Conservation (phyloP, 2,888 invertebrate genomes). For the Isoperla grammatica region DNA sequence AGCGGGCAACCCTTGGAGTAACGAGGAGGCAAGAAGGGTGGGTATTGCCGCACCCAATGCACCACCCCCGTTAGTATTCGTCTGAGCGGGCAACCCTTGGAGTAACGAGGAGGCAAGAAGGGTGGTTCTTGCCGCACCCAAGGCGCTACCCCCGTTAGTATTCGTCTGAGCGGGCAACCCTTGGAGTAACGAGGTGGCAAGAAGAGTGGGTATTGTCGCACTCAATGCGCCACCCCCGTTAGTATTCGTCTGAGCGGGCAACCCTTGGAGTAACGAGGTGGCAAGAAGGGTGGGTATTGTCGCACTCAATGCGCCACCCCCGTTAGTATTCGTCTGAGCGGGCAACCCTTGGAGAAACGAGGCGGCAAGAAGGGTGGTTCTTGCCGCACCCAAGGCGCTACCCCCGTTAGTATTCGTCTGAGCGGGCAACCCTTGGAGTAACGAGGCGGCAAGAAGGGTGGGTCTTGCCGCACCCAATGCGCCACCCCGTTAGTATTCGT, state of each 20-base stretch:
- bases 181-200: slow-evolving; percentile 17
- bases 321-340: slow-evolving; percentile 22
- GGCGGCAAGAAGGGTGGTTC: slow-evolving; percentile 3
- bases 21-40: slow-evolving; percentile 11
- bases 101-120: slow-evolving; percentile 16
- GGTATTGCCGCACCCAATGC: slow-evolving; percentile 20
- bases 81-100: not conserved
- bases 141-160: slow-evolving; percentile 24
- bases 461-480: slow-evolving; percentile 20
- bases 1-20: not conserved
- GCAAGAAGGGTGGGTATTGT: not conserved
- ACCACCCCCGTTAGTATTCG: slow-evolving; percentile 25
- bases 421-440: not conserved
- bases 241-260: slow-evolving; percentile 18
- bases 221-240: slow-evolving; percentile 24
- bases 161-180: slow-evolving; percentile 10
- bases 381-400: slow-evolving; percentile 23
- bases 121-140: slow-evolving; percentile 17
- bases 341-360: slow-evolving; percentile 9
- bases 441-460: slow-evolving; percentile 12
- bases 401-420: slow-evolving; percentile 25
- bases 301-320: slow-evolving; percentile 24
- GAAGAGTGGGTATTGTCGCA: slow-evolving; percentile 10
- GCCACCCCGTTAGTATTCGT: slow-evolving; percentile 26
- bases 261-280: slow-evolving; percentile 18